These are phyloP conservation scores for Alethe castanea DNA, from an alignment of 2,113 vertebrate genomes.

Conservation along the genomic window DNA sequence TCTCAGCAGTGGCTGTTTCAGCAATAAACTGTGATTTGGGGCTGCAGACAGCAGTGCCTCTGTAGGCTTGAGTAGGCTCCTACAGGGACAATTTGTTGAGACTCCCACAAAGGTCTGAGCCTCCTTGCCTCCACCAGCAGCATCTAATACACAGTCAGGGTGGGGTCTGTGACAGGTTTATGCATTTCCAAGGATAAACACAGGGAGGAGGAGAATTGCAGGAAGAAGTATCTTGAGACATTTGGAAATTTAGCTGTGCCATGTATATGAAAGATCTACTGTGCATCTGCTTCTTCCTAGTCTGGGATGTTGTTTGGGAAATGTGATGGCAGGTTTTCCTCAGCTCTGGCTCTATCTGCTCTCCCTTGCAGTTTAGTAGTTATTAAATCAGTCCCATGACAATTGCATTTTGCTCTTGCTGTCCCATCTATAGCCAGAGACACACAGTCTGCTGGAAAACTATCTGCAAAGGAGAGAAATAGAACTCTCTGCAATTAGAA, in stretches of 20 bases:
- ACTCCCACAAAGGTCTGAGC: neutral
- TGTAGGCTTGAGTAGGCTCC: neutral
- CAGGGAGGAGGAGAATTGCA: neutral
- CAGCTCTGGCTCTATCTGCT: neutral
- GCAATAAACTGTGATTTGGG: neutral
- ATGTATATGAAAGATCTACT: neutral
- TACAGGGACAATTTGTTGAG: neutral
- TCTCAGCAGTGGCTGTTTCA: neutral
- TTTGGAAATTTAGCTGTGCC: neutral
- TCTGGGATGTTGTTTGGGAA: neutral
- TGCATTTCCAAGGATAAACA: neutral
- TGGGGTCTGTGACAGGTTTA: neutral
- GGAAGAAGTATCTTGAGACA: neutral
- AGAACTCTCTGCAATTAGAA: neutral
- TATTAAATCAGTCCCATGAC: neutral
- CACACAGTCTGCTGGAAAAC: neutral
- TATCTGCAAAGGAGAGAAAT: neutral
- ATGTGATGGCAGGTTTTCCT: neutral
- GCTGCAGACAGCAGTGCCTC: neutral
- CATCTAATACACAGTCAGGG: neutral
- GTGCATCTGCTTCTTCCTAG: neutral
- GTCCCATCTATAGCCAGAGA: neutral
- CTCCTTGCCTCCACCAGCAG: neutral
- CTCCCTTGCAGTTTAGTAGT: neutral
- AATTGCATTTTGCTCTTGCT: neutral